Evolutionary conservation across 2,888 invertebrate genomes (phyloP).

Genomic region (Drosophila peninsularis): DNA sequence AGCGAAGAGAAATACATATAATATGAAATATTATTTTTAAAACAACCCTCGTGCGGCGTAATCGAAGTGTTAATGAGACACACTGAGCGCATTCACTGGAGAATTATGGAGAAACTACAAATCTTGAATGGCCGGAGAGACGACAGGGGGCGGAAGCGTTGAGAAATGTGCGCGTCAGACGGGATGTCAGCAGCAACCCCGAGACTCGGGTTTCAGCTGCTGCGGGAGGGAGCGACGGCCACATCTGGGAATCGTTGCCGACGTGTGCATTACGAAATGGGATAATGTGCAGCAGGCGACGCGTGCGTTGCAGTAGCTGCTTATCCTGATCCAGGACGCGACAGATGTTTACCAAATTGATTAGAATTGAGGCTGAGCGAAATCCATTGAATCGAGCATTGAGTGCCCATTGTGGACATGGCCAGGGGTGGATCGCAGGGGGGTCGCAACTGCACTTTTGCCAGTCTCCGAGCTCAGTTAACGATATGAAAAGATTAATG

Average conservation of each 20-base stretch:
- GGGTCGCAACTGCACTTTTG: conserved; percentile 38
- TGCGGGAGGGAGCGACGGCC: conserved; percentile 1
- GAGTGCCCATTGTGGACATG: conserved; percentile 30
- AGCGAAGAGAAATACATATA: neutral
- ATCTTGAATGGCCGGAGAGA: conserved; percentile 42
- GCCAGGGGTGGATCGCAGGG: neutral
- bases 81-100: conserved; percentile 28
- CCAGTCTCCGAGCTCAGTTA: conserved; percentile 43
- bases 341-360: conserved; percentile 79
- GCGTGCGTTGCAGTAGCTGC: conserved; percentile 60
- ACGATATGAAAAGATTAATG: conserved; percentile 65
- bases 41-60: conserved; percentile 58
- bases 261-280: conserved; percentile 74
- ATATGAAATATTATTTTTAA: conserved; percentile 23
- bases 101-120: conserved; percentile 56
- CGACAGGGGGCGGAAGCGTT: conserved; percentile 35
- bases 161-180: conserved; percentile 69
- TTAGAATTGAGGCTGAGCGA: conserved; percentile 58
- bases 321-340: conserved; percentile 63
- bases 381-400: conserved; percentile 55
- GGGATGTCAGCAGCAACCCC: conserved; percentile 66
- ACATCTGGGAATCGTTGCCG: conserved; percentile 60
- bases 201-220: conserved; percentile 7
- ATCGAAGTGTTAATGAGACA: conserved; percentile 76
- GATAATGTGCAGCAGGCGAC: conserved; percentile 68